Evolutionary conservation across 2,888 invertebrate genomes (phyloP).

Genomic region (Eupithecia tripunctaria): DNA sequence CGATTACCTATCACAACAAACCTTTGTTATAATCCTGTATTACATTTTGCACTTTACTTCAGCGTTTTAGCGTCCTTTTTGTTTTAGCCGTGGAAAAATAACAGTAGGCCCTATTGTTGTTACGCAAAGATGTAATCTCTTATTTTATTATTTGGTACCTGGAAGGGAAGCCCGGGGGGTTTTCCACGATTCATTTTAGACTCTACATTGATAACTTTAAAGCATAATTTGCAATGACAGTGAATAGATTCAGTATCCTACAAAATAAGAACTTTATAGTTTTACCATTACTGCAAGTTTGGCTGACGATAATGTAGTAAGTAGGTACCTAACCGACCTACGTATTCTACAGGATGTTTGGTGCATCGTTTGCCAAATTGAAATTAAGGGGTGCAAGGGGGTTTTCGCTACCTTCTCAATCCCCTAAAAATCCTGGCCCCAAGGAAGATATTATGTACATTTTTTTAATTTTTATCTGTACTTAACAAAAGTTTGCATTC

Average conservation of each 20-base stretch:
- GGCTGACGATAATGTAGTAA: neutral
- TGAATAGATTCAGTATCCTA: neutral
- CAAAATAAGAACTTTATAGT: neutral
- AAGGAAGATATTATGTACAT: no score
- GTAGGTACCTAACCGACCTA: no score
- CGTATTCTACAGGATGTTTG: no score
- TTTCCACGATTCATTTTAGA: slow-evolving; percentile 31
- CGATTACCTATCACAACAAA: slow-evolving; percentile 75
- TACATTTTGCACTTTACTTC: slow-evolving; percentile 48
- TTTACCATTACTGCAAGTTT: neutral
- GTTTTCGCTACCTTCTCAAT: no score
- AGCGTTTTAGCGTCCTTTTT: slow-evolving; percentile 49
- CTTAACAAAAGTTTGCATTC: no score
- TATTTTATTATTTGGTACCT: slow-evolving; percentile 80
- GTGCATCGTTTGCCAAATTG: no score
- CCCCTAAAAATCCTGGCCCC: no score
- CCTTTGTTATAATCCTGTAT: slow-evolving; percentile 62
- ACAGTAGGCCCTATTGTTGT: slow-evolving; percentile 79
- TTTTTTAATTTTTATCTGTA: no score
- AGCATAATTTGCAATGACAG: slow-evolving; percentile 40
- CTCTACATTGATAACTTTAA: slow-evolving; percentile 27
- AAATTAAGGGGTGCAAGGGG: no score
- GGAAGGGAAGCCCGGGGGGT: slow-evolving; percentile 62
- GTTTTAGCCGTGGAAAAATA: slow-evolving; percentile 64
- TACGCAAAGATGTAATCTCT: slow-evolving; percentile 82